Evolutionary conservation across 1,140 invertebrate species (phyloP).

Genomic region (Agrypnia vestita): DNA sequence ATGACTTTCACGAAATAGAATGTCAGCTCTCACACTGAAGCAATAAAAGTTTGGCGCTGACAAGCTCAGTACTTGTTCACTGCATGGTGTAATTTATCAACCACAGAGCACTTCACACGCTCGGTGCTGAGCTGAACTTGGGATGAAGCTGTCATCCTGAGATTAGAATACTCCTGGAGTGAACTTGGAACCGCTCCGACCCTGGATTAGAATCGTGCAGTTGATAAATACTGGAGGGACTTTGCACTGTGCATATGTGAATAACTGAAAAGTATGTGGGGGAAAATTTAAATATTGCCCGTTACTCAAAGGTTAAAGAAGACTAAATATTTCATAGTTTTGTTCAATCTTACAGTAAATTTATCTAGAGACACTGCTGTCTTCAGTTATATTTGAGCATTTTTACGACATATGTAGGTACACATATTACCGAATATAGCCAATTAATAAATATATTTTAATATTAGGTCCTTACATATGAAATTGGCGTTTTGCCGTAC

Average conservation of each 20-base stretch:
- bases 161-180: conserved; percentile 38
- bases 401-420: too few species aligned
- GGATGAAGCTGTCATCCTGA: conserved; percentile 28
- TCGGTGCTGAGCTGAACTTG: conserved; percentile 1
- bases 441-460: too few species aligned
- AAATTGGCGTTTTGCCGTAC: too few species aligned
- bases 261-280: not conserved
- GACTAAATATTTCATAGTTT: too few species aligned
- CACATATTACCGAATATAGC: too few species aligned
- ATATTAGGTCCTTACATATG: too few species aligned
- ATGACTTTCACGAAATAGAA: conserved; percentile 6
- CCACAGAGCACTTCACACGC: conserved; percentile 7
- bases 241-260: not conserved
- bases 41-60: conserved; percentile 33
- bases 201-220: conserved; percentile 20
- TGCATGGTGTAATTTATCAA: conserved; percentile 31
- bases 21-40: conserved; percentile 9
- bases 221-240: conserved; percentile 20
- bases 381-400: too few species aligned
- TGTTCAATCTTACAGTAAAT: too few species aligned
- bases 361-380: too few species aligned
- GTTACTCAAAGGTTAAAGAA: not conserved
- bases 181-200: not conserved
- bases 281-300: not conserved
- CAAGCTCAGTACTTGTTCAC: not conserved